These are phyloP conservation scores for Brachyrhaphis roseni DNA, from an alignment of 2,797 vertebrate species.

Conservation along the genomic window DNA sequence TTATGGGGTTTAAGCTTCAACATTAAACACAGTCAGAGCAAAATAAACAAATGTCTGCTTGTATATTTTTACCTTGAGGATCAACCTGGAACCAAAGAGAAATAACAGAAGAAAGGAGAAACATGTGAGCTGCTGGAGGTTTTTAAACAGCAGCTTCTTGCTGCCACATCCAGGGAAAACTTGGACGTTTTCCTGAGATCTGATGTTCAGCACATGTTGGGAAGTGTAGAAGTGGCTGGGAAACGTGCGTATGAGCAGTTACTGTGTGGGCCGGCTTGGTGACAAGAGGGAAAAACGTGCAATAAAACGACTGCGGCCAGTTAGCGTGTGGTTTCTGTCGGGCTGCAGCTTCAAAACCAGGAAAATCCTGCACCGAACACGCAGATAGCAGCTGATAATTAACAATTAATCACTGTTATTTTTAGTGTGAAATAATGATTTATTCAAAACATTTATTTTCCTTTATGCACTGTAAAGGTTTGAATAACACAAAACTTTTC, in stretches of 20 bases:
- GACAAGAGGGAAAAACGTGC: not conserved
- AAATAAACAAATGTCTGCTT: constrained; percentile 27
- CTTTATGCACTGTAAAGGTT: not conserved
- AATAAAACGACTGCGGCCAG: not conserved
- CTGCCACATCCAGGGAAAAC: not conserved
- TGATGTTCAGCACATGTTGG: not conserved
- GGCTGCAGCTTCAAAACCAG: not conserved
- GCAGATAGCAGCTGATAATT: not conserved
- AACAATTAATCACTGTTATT: not conserved
- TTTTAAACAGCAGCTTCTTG: not conserved
- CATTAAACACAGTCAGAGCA: constrained; percentile 36
- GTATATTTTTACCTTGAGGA: constrained; percentile 4
- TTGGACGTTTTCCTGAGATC: not conserved
- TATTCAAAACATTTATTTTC: not conserved
- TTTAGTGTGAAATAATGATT: not conserved
- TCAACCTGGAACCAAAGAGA: not conserved
- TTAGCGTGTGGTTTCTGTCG: not conserved
- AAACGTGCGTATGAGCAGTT: not conserved
- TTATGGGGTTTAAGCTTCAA: constrained; percentile 56
- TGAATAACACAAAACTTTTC: not conserved
- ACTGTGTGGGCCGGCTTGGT: not conserved
- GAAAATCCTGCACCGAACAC: not conserved
- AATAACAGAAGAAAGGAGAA: not conserved
- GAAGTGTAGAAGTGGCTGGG: not conserved
- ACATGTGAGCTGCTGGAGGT: not conserved